phyloP scores from a whole-genome alignment of 2,888 invertebrate species.

The Melanotus villosus region DNA sequence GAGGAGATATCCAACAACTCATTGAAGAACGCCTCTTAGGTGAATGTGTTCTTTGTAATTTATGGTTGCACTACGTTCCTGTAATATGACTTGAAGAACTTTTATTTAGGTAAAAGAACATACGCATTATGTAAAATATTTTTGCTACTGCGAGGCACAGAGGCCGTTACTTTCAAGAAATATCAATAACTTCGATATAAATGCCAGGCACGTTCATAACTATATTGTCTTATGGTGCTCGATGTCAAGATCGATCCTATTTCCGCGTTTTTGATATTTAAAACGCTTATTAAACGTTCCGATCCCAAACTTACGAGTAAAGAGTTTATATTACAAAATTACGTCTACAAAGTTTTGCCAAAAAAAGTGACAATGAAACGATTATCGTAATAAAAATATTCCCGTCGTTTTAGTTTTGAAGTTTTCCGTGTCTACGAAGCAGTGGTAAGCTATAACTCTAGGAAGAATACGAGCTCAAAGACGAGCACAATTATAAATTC shows the following conservation, averaged over 20 bases:
- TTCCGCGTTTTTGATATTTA: conserved; percentile 17
- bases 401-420: not conserved
- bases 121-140: conserved; percentile 46
- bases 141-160: conserved; percentile 43
- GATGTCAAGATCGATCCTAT: conserved; percentile 15
- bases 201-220: conserved; percentile 28
- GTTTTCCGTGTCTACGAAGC: conserved; percentile 2
- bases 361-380: conserved; percentile 3
- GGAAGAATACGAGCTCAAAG: conserved; percentile 61
- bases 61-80: conserved; percentile 46
- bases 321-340: too few relatives aligned
- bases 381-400: conserved; percentile 8
- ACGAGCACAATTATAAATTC: conserved; percentile 66
- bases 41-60: conserved; percentile 50
- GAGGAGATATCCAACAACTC: conserved; percentile 55
- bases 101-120: conserved; percentile 44
- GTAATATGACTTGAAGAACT: conserved; percentile 47
- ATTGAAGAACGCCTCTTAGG: conserved; percentile 55
- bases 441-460: conserved; percentile 52
- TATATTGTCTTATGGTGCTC: conserved; percentile 30
- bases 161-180: conserved; percentile 38
- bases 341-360: too few relatives aligned
- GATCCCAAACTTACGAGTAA: not conserved
- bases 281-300: conserved; percentile 20
- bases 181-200: conserved; percentile 20